These are phyloP conservation scores for Corbicula japonica DNA, from an alignment of 2,888 invertebrate genomes.

Conservation along the genomic window DNA sequence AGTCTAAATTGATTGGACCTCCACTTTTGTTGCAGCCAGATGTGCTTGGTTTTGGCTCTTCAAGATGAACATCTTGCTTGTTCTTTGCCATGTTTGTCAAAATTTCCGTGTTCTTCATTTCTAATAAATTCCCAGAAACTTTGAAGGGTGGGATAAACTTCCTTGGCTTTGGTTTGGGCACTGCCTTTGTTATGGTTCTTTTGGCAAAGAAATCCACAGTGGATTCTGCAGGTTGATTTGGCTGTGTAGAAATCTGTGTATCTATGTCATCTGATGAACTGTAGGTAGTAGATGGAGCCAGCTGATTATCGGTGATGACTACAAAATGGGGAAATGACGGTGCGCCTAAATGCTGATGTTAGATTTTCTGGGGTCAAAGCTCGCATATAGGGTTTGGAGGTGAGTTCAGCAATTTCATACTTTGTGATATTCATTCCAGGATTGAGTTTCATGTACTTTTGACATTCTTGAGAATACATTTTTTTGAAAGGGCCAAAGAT, in stretches of 20 bases:
- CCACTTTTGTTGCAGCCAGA: not conserved
- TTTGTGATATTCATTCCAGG: too few relatives aligned
- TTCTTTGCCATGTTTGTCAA: not conserved
- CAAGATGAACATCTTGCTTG: not conserved
- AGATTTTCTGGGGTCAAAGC: conserved; percentile 5
- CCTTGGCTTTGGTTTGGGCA: not conserved
- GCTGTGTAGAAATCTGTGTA: not conserved
- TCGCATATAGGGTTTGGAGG: not conserved
- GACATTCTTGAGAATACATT: too few relatives aligned
- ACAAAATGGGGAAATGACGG: not conserved
- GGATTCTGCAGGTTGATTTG: not conserved
- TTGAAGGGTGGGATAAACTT: not conserved
- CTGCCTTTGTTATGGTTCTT: conserved; percentile 2
- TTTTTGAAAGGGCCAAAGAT: too few relatives aligned
- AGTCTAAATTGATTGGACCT: too few relatives aligned
- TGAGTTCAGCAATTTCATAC: not conserved
- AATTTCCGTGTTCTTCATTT: not conserved
- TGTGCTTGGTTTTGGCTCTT: conserved; percentile 2
- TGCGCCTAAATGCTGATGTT: conserved; percentile 1
- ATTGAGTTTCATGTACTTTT: too few relatives aligned
- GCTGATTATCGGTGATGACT: too few relatives aligned
- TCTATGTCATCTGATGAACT: too few relatives aligned
- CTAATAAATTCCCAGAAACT: not conserved
- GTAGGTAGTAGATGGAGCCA: too few relatives aligned
- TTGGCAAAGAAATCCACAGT: not conserved